These are phyloP conservation scores for Tipula lateralis DNA, from an alignment of 2,888 invertebrate genomes.

Conservation along the genomic window DNA sequence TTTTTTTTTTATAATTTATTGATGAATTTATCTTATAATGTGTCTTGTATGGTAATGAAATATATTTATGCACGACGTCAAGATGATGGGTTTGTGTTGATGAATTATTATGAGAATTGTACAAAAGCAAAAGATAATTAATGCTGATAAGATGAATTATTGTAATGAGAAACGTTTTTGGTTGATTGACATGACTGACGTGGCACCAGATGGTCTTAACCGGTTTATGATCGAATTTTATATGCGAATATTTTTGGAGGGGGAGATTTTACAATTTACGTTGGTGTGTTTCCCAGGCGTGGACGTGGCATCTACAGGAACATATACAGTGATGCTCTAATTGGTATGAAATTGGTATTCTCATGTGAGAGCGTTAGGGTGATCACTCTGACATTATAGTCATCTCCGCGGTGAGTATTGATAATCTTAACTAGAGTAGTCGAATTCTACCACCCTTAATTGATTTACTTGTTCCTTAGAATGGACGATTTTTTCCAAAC, in stretches of 20 bases:
- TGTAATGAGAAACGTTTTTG: not conserved
- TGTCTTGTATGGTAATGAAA: not conserved
- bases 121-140: not conserved
- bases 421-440: too few relatives aligned
- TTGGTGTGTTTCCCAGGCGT: too few relatives aligned
- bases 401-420: too few relatives aligned
- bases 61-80: not conserved
- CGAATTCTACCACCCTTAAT: too few relatives aligned
- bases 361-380: too few relatives aligned
- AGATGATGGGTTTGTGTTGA: not conserved
- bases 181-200: not conserved
- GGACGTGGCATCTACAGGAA: too few relatives aligned
- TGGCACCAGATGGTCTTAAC: not conserved
- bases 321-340: too few relatives aligned
- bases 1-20: not conserved
- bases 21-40: not conserved
- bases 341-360: too few relatives aligned
- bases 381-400: too few relatives aligned
- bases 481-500: too few relatives aligned
- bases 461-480: too few relatives aligned
- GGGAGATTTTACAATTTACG: too few relatives aligned
- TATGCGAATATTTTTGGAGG: not conserved
- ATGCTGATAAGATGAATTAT: constrained; percentile 1
- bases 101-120: not conserved
- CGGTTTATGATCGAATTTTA: not conserved